phyloP scores from a whole-genome alignment of 2,113 vertebrate species.

The Centropus unirufus region DNA sequence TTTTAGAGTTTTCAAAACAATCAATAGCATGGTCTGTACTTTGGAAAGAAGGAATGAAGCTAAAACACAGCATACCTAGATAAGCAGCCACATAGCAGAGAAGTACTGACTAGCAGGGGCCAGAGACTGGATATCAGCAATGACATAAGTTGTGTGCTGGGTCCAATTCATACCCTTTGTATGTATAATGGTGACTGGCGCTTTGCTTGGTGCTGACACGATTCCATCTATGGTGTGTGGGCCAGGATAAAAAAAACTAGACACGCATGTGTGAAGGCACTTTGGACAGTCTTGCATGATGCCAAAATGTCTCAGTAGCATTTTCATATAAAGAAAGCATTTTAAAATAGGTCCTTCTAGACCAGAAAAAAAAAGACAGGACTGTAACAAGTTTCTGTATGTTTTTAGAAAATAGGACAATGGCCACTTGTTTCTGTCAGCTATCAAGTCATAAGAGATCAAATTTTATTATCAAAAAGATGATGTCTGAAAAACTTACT shows the following conservation, averaged over 20 bases:
- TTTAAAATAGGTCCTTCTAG: background rate
- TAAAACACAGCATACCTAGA: background rate
- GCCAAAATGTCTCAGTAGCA: background rate
- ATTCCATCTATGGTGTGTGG: background rate
- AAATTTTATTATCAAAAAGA: background rate
- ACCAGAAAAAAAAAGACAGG: background rate
- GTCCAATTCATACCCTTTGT: background rate
- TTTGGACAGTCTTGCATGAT: background rate
- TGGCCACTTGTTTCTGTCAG: background rate
- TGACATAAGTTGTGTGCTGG: background rate
- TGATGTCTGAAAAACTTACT: background rate
- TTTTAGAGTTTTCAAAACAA: background rate
- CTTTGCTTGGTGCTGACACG: background rate
- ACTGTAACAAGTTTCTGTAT: background rate
- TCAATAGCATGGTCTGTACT: background rate
- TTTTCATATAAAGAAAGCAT: background rate
- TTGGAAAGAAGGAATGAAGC: background rate
- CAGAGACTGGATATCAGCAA: background rate
- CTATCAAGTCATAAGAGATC: background rate
- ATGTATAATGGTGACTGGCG: rapidly evolving
- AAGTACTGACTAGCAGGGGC: background rate
- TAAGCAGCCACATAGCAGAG: background rate
- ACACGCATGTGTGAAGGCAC: background rate
- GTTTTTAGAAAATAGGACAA: background rate
- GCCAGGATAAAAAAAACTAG: background rate